Conservation (phyloP, 2,797 vertebrate species). For the Sebastes baramenuke region DNA sequence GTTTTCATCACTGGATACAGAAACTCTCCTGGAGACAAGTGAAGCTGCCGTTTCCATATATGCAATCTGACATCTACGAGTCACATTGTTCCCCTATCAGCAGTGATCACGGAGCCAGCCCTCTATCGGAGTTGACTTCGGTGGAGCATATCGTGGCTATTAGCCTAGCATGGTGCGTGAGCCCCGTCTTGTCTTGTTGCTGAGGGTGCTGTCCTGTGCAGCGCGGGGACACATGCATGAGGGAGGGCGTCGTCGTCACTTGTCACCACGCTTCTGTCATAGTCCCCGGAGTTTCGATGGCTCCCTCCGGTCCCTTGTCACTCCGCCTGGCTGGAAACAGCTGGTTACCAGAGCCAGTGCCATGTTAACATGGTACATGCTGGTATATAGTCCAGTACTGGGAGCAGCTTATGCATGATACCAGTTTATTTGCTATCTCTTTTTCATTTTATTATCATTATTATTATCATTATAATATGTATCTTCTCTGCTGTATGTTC, state of each 20-base stretch:
- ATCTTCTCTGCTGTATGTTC: conserved; percentile 12
- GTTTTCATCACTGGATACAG: conserved; percentile 24
- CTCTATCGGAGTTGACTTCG: conserved; percentile 69
- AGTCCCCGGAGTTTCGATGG: conserved; percentile 62
- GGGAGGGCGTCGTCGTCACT: conserved; percentile 57
- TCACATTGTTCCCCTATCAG: conserved; percentile 63
- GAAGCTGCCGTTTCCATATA: conserved; percentile 44
- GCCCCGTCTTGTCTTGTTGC: conserved; percentile 67
- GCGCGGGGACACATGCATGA: conserved; percentile 51
- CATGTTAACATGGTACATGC: conserved; percentile 30
- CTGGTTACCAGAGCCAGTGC: conserved; percentile 61
- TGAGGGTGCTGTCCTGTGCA: conserved; percentile 72
- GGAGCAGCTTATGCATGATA: neutral
- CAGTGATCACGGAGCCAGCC: conserved; percentile 59
- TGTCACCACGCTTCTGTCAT: conserved; percentile 74
- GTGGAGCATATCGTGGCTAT: conserved; percentile 63
- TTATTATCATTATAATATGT: neutral
- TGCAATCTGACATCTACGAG: conserved; percentile 62
- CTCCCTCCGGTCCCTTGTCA: conserved; percentile 72
- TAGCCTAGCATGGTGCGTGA: conserved; percentile 73
- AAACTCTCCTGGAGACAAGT: conserved; percentile 31
- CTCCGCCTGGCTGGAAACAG: conserved; percentile 69
- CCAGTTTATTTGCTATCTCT: neutral
- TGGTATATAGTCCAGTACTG: conserved; percentile 13
- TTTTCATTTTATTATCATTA: neutral